These are phyloP conservation scores for Electrophaes corylata DNA, from an alignment of 2,888 invertebrate species.

Conservation along the genomic window DNA sequence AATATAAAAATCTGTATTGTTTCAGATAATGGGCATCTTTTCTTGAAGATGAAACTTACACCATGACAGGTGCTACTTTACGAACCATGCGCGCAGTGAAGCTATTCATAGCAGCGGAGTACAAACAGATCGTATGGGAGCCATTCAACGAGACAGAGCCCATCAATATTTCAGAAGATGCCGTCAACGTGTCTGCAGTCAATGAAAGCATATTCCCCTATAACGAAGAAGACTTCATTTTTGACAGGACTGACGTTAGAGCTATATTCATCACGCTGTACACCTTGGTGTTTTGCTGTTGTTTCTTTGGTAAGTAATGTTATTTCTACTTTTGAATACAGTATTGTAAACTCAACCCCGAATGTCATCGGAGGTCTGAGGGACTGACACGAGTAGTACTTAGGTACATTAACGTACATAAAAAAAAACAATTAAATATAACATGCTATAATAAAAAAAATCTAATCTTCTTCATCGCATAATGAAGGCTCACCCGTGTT, in stretches of 20 bases:
- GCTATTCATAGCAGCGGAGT: constrained; percentile 56
- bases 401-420: too few relatives aligned
- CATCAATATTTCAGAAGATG: constrained; percentile 31
- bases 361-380: too few relatives aligned
- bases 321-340: too few relatives aligned
- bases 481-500: too few relatives aligned
- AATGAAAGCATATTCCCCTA: constrained; percentile 57
- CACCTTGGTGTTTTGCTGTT: constrained; percentile 91
- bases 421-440: too few relatives aligned
- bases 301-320: constrained; percentile 90
- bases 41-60: constrained; percentile 38
- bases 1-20: constrained; percentile 41
- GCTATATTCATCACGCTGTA: constrained; percentile 90
- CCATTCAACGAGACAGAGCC: constrained; percentile 52
- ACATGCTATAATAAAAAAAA: too few relatives aligned
- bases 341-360: too few relatives aligned
- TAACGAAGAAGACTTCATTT: constrained; percentile 87
- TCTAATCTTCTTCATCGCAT: too few relatives aligned
- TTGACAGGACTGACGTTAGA: constrained; percentile 89
- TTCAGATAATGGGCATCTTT: constrained; percentile 57
- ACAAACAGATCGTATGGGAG: constrained; percentile 51
- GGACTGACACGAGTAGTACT: too few relatives aligned
- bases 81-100: constrained; percentile 61
- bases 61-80: constrained; percentile 44
- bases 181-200: constrained; percentile 52